Percentiles rank a stretch among this genome's conserved stretches.
phyloP scores from a whole-genome alignment of 2,113 vertebrate genomes.

The Nymphicus hollandicus region DNA sequence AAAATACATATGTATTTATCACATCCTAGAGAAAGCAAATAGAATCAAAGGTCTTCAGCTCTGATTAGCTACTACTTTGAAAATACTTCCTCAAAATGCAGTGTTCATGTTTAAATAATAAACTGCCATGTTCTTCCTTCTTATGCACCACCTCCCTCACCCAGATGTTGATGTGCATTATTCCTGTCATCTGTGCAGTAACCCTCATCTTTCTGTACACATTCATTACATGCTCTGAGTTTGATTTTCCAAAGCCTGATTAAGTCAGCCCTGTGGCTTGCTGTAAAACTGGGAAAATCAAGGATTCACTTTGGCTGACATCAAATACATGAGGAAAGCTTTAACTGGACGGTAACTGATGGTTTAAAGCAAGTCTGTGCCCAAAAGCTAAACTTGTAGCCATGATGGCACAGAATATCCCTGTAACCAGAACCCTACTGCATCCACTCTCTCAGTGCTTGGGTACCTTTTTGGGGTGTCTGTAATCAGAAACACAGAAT shows the following conservation, averaged over 20 bases:
- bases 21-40: neutral
- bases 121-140: neutral
- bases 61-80: neutral
- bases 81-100: neutral
- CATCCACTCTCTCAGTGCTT: neutral
- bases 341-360: neutral
- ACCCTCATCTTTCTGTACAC: neutral
- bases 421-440: neutral
- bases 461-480: neutral
- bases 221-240: neutral
- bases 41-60: neutral
- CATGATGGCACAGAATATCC: neutral
- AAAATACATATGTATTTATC: neutral
- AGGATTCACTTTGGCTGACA: neutral
- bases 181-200: neutral
- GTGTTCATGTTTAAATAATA: neutral
- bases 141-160: neutral
- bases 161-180: neutral
- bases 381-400: neutral
- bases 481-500: neutral
- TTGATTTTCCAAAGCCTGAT: neutral
- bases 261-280: neutral
- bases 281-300: neutral
- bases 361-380: neutral
- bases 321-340: neutral